phyloP scores from a whole-genome alignment of 2,888 invertebrate genomes.

The Gortyna flavago region DNA sequence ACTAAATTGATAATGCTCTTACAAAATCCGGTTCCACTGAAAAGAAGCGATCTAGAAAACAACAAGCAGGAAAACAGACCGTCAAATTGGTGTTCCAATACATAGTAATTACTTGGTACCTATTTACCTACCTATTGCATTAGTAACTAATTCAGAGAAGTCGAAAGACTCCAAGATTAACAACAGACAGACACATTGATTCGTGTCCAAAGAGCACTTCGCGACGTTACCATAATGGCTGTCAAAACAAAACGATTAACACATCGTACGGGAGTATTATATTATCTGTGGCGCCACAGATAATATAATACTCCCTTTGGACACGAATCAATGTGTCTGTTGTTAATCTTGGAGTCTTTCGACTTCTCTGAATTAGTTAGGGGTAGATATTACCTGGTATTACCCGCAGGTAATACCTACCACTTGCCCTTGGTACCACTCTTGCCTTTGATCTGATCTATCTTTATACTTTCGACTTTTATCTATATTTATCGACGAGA shows the following conservation, averaged over 20 bases:
- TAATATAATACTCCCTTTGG: too few relatives aligned
- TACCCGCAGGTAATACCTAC: too few relatives aligned
- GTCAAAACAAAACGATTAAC: slow-evolving; percentile 38
- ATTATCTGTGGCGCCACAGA: too few relatives aligned
- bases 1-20: background rate
- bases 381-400: too few relatives aligned
- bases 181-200: background rate
- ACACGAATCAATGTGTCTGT: too few relatives aligned
- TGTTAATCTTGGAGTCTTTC: too few relatives aligned
- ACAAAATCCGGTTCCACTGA: too few relatives aligned
- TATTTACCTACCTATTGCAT: slow-evolving; percentile 2
- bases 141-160: slow-evolving; percentile 10
- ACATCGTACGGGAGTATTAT: slow-evolving; percentile 27
- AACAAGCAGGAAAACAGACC: background rate
- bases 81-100: background rate
- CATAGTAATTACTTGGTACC: background rate
- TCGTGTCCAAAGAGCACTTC: slow-evolving; percentile 24
- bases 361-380: too few relatives aligned
- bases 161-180: slow-evolving; percentile 2
- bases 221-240: background rate
- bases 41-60: background rate
- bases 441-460: too few relatives aligned
- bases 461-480: too few relatives aligned
- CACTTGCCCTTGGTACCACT: too few relatives aligned
- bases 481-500: too few relatives aligned